Evolutionary conservation across 2,888 invertebrate species (phyloP).

Genomic region (Hydraecia micacea): DNA sequence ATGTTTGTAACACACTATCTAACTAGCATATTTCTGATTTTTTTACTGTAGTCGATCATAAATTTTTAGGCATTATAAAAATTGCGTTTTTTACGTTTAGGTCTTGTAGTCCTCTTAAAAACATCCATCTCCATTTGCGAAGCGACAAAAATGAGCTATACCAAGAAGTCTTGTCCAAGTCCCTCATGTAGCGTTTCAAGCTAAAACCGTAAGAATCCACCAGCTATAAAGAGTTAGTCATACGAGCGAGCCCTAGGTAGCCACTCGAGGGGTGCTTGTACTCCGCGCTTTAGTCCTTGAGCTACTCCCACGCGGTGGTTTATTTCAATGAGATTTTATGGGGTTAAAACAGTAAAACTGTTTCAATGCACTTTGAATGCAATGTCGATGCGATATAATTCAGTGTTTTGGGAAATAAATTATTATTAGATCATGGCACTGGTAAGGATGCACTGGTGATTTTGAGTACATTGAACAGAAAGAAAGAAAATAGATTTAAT

Average conservation of each 20-base stretch:
- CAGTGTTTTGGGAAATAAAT: too few relatives aligned
- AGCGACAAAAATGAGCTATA: neutral
- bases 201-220: neutral
- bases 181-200: neutral
- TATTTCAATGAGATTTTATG: slow-evolving; percentile 24
- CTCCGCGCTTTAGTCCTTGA: slow-evolving; percentile 30
- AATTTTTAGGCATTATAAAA: too few relatives aligned
- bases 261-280: slow-evolving; percentile 36
- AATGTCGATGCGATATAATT: neutral
- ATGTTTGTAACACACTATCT: too few relatives aligned
- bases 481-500: too few relatives aligned
- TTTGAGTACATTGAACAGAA: too few relatives aligned
- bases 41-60: too few relatives aligned
- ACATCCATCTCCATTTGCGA: neutral
- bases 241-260: neutral
- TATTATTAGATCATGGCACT: too few relatives aligned
- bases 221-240: slow-evolving; percentile 14
- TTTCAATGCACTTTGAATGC: slow-evolving; percentile 26
- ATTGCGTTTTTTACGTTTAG: too few relatives aligned
- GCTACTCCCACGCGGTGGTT: slow-evolving; percentile 1
- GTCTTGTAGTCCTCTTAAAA: too few relatives aligned
- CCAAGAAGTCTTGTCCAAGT: neutral
- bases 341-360: slow-evolving; percentile 17
- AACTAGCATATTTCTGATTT: too few relatives aligned
- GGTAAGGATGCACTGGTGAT: too few relatives aligned